Evolutionary conservation across 2,888 invertebrate species (phyloP), one percentile per base, ranked within the genome.

Genomic region (Oxytorus armatus): DNA sequence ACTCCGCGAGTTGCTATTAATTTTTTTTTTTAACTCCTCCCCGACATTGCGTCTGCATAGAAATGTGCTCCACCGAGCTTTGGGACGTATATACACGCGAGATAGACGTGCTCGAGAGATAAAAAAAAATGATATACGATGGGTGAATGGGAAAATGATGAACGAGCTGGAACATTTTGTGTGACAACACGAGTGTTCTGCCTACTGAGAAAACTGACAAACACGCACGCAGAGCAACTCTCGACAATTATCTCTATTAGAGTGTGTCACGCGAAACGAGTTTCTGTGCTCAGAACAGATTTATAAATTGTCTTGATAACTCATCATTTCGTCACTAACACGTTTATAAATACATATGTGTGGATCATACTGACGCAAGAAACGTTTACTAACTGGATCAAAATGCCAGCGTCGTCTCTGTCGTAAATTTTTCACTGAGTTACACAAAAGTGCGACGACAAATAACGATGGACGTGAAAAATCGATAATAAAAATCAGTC

Each of bases 91-190:
- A 53, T n/a, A 8, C 33, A n/a, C 36, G 23, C 61, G 29, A 36
- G 18, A 61, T 25, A 51, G 33, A 61, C 33, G 51, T 55, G 49
- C 29, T 36, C 36, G 8, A 8, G 3, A 7, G 36, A 7, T 39
- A 53, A 63, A 78, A 69, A 74, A 78, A 61, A 73, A 61, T 74
- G 63, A 79, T 74, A 69, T 65, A 79, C 49, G 66, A 59, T 39
- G 16, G 16, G 7, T 3, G 49, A 18, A 21, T 18, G 44, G 8
- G 36, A 29, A 25, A 18, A 49, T 25, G 10, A n/a, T 21, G 42
- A 18, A 8, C 16, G 49, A 16, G 18, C 11, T n/a, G 23, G 14
- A 33, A 49, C 3, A n/a, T n/a, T n/a, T n/a, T n/a, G n/a, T n/a
- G n/a, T 33, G 49, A 21, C n/a, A 39, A 25, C 14, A 59, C 65